Evolutionary conservation across 2,113 vertebrate genomes (phyloP), one percentile per base, ranked within the genome.

Genomic region (Prunella fulvescens): DNA sequence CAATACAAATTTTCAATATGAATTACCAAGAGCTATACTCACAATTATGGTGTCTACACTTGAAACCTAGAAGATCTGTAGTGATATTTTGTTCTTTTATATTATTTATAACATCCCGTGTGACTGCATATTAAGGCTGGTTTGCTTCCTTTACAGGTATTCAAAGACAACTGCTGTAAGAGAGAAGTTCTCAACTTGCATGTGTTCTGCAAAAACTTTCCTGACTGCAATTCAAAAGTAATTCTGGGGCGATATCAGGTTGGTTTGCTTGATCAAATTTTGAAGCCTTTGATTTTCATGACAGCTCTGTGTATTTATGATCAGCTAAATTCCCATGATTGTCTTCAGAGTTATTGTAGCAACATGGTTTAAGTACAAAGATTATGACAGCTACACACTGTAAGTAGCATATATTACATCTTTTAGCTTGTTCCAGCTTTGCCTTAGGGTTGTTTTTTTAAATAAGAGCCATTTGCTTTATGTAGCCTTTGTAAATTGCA

Each of bases 141-240:
- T 26, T 93, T 94, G n/a, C 71, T 92, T 96, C 45, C 92, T 80
- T 97, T 95, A 69, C 86, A 99, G 98, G 97, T 99, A 83, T 99
- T 99, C 96, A 98, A 98, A 97, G 98, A 99, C 86, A 99, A 98
- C 91, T 99, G 98, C 95, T 99, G 98, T 93, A 98, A 98, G 97
- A 98, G 98, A 58, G 98, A 99, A 97, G 98, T 99, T 91, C 98
- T 98, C 78, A 99, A 98, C 71, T 97, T 99, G 86, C 97, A 98
- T 8, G 98, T 99, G 8, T 98, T 98, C 97, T 99, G 98, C 92
- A 98, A 96, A 95, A 99, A 99, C 89, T 86, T 96, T 54, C 98
- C 98, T n/a, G 90, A 92, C 33, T 99, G 98, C 89, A 96, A 85
- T 51, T 97, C 97, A 72, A 98, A 98, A 95, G 61, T 97, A 39